These are phyloP conservation scores for Drosophila obscura DNA, from an alignment of 1,140 invertebrate species.

Conservation along the genomic window DNA sequence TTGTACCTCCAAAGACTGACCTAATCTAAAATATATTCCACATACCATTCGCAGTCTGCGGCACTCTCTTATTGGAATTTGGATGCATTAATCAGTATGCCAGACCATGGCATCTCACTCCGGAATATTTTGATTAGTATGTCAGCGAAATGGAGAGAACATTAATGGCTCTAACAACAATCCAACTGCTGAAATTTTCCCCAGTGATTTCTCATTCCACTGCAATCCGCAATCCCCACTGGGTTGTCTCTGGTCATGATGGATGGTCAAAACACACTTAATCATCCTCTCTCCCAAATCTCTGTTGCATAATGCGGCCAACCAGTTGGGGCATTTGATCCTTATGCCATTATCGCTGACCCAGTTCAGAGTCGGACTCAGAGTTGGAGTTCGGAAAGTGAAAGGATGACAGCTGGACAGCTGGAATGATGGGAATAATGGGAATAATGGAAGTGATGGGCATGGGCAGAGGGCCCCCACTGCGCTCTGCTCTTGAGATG, in stretches of 20 bases:
- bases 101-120: no score
- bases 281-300: conserved; percentile 18
- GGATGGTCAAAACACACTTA: conserved; percentile 32
- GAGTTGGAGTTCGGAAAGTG: conserved; percentile 39
- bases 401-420: conserved; percentile 54
- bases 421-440: conserved; percentile 16
- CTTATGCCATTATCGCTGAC: conserved; percentile 47
- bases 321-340: conserved; percentile 49
- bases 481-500: conserved; percentile 4
- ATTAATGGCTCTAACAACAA: background rate
- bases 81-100: no score
- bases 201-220: background rate
- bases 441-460: background rate
- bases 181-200: background rate
- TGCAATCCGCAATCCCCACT: conserved; percentile 1
- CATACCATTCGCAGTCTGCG: no score
- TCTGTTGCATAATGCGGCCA: conserved; percentile 34
- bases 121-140: no score
- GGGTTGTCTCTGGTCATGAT: conserved; percentile 25
- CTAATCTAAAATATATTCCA: no score
- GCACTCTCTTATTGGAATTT: no score
- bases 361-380: conserved; percentile 34
- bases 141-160: no score
- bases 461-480: background rate
- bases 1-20: no score